Conservation (phyloP, 2,113 vertebrate genomes). For the Corythornis madagascariensis region DNA sequence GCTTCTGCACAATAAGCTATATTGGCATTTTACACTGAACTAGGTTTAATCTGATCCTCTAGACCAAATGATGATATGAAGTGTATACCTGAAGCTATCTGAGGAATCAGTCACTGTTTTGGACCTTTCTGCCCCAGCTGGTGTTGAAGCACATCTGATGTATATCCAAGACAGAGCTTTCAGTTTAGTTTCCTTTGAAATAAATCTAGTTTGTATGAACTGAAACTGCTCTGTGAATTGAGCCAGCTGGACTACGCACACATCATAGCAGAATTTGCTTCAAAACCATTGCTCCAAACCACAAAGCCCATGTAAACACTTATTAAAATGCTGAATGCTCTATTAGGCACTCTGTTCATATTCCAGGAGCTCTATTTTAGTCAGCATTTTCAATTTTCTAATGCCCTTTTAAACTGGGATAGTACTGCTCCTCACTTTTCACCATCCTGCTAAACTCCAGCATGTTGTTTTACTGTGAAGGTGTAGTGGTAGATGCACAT, state of each 20-base stretch:
- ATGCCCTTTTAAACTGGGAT: background rate
- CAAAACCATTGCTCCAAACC: background rate
- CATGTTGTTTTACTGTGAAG: background rate
- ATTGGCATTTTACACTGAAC: background rate
- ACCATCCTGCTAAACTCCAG: background rate
- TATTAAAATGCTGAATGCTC: background rate
- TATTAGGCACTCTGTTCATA: background rate
- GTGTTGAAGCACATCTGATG: background rate
- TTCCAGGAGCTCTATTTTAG: background rate
- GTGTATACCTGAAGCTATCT: background rate
- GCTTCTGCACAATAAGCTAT: background rate
- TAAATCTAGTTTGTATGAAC: background rate
- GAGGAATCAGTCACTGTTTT: background rate
- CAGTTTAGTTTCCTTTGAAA: background rate
- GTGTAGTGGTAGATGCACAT: background rate
- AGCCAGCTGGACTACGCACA: background rate
- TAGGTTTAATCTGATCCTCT: background rate
- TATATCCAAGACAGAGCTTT: background rate
- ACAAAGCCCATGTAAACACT: background rate
- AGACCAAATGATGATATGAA: background rate
- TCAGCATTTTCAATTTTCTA: background rate
- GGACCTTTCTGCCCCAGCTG: background rate
- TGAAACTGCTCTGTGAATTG: background rate
- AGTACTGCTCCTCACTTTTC: background rate
- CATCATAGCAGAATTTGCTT: background rate